phyloP scores from a whole-genome alignment of 2,113 vertebrate genomes.

The Periophthalmus modestus region DNA sequence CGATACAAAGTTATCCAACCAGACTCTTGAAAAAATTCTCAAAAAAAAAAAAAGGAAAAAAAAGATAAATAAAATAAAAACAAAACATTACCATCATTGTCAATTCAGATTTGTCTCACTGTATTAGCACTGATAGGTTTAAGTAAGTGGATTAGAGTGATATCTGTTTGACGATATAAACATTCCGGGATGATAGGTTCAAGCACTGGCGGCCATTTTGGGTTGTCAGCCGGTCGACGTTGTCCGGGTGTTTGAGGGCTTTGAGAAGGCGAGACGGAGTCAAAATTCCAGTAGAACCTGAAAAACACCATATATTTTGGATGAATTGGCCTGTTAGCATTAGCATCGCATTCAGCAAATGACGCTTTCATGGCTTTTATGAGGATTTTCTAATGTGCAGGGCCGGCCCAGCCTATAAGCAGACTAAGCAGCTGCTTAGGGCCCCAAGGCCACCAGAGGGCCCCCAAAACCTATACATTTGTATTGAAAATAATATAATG shows the following conservation, averaged over 20 bases:
- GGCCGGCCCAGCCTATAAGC: too few species aligned
- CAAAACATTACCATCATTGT: neutral
- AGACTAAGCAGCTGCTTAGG: too few species aligned
- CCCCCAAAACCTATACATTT: too few species aligned
- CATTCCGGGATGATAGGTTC: neutral
- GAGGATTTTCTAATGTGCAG: too few species aligned
- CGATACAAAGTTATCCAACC: conserved; percentile 10
- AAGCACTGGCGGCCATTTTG: neutral
- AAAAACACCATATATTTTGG: conserved; percentile 18
- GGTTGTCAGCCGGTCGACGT: conserved; percentile 79
- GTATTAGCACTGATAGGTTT: neutral
- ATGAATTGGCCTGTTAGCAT: neutral
- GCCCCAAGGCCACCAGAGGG: too few species aligned
- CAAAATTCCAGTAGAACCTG: conserved; percentile 85
- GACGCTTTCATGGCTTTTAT: too few species aligned
- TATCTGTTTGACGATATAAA: neutral
- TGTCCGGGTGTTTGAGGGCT: conserved; percentile 84
- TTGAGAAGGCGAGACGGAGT: conserved; percentile 85
- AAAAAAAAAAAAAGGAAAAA: neutral
- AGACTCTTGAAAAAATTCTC: neutral
- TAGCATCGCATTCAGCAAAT: neutral
- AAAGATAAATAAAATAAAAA: neutral
- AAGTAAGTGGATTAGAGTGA: neutral
- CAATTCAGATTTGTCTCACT: neutral
- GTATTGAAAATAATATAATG: too few species aligned